Percentiles rank a stretch among this genome's conserved stretches.
These are phyloP conservation scores for Aptenodytes patagonicus DNA, from an alignment of 2,113 vertebrate species.

Conservation along the genomic window DNA sequence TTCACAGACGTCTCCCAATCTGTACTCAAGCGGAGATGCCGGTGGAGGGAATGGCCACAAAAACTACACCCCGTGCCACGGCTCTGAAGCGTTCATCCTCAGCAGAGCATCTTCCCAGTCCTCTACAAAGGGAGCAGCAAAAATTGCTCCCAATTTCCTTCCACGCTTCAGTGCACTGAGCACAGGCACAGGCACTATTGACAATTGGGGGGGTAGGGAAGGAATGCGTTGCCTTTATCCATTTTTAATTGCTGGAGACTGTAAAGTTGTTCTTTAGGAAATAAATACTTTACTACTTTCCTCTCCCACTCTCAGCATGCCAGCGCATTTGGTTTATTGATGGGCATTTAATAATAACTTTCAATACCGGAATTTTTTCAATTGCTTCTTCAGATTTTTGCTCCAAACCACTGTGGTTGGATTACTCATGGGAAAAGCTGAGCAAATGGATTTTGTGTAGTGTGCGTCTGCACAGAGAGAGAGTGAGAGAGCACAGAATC, in stretches of 20 bases:
- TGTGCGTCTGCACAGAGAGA: neutral
- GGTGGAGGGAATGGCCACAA: neutral
- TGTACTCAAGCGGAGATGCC: neutral
- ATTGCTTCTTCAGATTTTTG: slow-evolving; percentile 71
- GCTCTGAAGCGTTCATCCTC: neutral
- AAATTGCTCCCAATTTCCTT: slow-evolving; percentile 36
- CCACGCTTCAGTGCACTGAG: neutral
- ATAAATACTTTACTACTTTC: slow-evolving; percentile 69
- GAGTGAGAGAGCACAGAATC: neutral
- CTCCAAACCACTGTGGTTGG: slow-evolving; percentile 59
- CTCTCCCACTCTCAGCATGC: slow-evolving; percentile 49
- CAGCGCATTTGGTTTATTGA: slow-evolving; percentile 67
- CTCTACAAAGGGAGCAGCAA: neutral
- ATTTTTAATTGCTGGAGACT: slow-evolving; percentile 78
- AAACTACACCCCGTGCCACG: neutral
- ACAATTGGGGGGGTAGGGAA: neutral
- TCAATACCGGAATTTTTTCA: slow-evolving; percentile 69
- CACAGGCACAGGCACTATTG: neutral
- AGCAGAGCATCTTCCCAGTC: neutral
- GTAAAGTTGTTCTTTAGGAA: slow-evolving; percentile 68
- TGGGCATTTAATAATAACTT: slow-evolving; percentile 73
- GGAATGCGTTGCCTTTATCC: slow-evolving; percentile 58
- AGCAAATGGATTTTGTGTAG: slow-evolving; percentile 67
- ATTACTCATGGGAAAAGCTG: slow-evolving; percentile 74
- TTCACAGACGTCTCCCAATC: neutral